phyloP scores from a whole-genome alignment of 1,140 invertebrate genomes.

The Zophobas atratus region DNA sequence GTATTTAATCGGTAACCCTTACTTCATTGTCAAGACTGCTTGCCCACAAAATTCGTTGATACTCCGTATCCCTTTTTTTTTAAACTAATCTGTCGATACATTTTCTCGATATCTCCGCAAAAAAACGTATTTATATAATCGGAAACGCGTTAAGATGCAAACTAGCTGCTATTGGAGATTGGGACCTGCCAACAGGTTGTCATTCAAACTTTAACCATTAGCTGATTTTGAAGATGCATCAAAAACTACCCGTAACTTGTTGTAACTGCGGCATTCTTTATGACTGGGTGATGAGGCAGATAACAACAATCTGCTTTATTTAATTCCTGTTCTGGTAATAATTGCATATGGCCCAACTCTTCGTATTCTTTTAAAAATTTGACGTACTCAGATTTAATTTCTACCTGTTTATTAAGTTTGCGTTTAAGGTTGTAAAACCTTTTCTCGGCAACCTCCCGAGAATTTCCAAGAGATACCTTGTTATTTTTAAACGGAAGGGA shows the following conservation, averaged over 20 bases:
- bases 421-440: constrained; percentile 27
- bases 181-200: constrained; percentile 61
- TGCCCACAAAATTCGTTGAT: constrained; percentile 67
- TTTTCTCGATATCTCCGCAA: constrained; percentile 67
- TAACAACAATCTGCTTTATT: constrained; percentile 17
- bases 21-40: constrained; percentile 50
- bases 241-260: constrained; percentile 65
- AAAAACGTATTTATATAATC: constrained; percentile 57
- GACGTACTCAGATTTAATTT: constrained; percentile 45
- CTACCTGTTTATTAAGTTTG: constrained; percentile 16
- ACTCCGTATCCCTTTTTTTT: constrained; percentile 57
- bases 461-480: background rate
- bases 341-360: constrained; percentile 60
- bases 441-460: background rate
- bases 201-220: constrained; percentile 62
- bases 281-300: constrained; percentile 63
- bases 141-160: constrained; percentile 61
- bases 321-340: background rate
- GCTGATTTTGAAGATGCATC: constrained; percentile 62
- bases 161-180: constrained; percentile 63
- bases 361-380: constrained; percentile 62
- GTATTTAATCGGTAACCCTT: constrained; percentile 61
- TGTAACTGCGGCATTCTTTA: constrained; percentile 55
- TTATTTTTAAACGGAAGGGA: constrained; percentile 19
- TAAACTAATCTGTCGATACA: constrained; percentile 68